Evolutionary conservation across 2,113 vertebrate genomes (phyloP).

Genomic region (Erpornis zantholeuca): DNA sequence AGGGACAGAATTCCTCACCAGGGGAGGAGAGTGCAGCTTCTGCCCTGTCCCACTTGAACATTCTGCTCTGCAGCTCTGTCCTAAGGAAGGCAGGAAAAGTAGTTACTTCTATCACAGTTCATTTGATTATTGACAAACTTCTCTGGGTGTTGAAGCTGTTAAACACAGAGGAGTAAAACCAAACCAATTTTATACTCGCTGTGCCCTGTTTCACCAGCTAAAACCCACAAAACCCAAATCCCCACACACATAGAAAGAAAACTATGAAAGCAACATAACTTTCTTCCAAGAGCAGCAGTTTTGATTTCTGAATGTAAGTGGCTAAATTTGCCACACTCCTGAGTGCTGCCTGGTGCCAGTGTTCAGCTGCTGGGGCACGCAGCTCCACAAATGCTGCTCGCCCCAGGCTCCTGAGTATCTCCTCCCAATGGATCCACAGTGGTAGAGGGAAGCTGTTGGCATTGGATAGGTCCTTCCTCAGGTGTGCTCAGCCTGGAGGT

Average conservation of each 20-base stretch:
- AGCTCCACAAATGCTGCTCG: background rate
- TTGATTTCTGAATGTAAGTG: background rate
- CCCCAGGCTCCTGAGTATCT: background rate
- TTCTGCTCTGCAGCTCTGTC: background rate
- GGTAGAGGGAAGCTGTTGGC: background rate
- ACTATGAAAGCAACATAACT: background rate
- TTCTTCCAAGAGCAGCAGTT: background rate
- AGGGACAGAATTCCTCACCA: background rate
- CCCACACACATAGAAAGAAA: background rate
- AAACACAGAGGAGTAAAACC: background rate
- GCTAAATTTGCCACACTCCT: background rate
- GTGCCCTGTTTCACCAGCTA: background rate
- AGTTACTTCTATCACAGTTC: background rate
- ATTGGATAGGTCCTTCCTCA: background rate
- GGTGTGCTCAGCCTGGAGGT: background rate
- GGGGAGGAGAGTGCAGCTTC: background rate
- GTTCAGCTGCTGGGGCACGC: background rate
- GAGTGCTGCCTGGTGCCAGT: background rate
- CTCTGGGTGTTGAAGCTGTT: background rate
- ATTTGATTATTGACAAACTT: background rate
- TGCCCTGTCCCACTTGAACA: accelerated
- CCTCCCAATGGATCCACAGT: background rate
- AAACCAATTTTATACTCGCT: background rate
- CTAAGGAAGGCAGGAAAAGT: background rate
- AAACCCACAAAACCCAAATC: background rate